phyloP scores from a whole-genome alignment of 2,113 vertebrate genomes.

The Limnothrissa miodon region DNA sequence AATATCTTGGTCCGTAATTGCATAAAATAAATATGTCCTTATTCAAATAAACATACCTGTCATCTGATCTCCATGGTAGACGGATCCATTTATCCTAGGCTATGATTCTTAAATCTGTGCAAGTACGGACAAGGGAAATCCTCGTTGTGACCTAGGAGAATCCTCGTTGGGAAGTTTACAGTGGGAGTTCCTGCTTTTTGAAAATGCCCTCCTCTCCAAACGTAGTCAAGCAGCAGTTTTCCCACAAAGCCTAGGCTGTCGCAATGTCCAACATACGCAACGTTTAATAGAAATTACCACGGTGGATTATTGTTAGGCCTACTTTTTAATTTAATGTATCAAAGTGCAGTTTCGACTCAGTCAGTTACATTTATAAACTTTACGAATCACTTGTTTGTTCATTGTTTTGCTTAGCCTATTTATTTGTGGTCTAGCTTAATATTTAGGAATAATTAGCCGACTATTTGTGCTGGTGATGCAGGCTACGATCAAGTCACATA shows the following conservation, averaged over 20 bases:
- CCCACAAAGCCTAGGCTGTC: not conserved
- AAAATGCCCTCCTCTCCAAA: conserved; percentile 48
- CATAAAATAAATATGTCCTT: not conserved
- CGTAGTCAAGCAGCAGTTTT: not conserved
- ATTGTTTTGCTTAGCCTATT: not conserved
- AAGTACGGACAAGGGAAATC: not conserved
- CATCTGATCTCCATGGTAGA: not conserved
- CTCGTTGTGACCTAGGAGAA: conserved; percentile 30
- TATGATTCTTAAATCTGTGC: not conserved
- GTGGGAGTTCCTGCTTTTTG: conserved; percentile 56
- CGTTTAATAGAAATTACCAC: not conserved
- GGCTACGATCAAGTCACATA: too few relatives aligned
- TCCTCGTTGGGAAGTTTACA: conserved; percentile 62
- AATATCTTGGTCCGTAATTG: not conserved
- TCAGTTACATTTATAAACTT: not conserved
- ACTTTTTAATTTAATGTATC: not conserved
- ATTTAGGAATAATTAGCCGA: too few relatives aligned
- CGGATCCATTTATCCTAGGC: not conserved
- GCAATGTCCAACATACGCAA: not conserved
- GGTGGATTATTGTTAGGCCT: not conserved
- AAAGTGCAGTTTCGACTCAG: not conserved
- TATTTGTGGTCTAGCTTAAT: not conserved
- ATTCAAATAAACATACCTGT: not conserved
- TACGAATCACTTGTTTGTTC: not conserved
- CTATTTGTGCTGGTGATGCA: not conserved